Conservation (phyloP, 2,888 invertebrate genomes). For the Endotricha flammealis region DNA sequence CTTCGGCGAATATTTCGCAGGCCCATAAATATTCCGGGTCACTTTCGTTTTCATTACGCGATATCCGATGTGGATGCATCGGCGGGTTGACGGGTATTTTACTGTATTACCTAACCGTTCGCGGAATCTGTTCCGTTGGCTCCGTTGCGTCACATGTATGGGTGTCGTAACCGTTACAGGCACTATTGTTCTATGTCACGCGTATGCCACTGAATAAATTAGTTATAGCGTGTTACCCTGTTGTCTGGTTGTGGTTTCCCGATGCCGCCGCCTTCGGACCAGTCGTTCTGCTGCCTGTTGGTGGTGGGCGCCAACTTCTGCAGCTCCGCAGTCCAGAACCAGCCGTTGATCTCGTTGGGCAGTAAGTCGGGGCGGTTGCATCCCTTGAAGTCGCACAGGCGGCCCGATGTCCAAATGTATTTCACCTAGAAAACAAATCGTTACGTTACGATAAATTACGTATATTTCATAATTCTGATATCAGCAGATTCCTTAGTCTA, state of each 20-base stretch:
- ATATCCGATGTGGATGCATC: constrained; percentile 43
- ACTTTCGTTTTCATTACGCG: constrained; percentile 72
- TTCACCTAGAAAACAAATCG: constrained; percentile 81
- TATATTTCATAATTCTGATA: no score
- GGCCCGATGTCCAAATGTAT: constrained; percentile 95
- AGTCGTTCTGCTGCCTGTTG: constrained; percentile 90
- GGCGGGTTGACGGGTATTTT: constrained; percentile 40
- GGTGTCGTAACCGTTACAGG: constrained; percentile 42
- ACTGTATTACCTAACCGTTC: constrained; percentile 62
- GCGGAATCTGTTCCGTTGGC: constrained; percentile 48
- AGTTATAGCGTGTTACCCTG: constrained; percentile 61
- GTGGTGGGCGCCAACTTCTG: constrained; percentile 91
- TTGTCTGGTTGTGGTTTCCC: constrained; percentile 93
- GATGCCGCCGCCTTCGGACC: constrained; percentile 92
- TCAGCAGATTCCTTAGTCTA: no score
- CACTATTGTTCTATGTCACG: constrained; percentile 8
- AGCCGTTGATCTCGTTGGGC: constrained; percentile 88
- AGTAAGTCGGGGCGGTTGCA: constrained; percentile 91
- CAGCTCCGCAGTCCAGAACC: constrained; percentile 95
- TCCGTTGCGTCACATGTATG: constrained; percentile 48
- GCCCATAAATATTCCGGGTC: constrained; percentile 67
- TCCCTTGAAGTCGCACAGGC: constrained; percentile 93
- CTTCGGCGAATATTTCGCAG: constrained; percentile 73
- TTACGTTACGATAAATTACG: no score
- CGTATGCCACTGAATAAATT: not conserved